phyloP scores from a whole-genome alignment of 2,113 vertebrate species.

The Buteo buteo region DNA sequence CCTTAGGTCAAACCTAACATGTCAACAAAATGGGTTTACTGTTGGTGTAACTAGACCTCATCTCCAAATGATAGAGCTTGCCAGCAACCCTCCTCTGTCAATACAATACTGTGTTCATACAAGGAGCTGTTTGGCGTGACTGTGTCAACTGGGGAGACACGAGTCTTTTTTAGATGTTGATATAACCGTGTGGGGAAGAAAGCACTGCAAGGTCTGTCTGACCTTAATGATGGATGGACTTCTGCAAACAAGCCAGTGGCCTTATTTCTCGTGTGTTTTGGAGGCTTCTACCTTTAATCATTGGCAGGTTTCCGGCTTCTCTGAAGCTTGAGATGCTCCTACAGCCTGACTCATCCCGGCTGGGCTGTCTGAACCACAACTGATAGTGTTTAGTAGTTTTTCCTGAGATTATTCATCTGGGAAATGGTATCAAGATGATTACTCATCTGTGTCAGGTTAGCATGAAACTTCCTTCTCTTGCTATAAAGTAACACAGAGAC shows the following conservation, averaged over 20 bases:
- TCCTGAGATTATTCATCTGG: constrained; percentile 61
- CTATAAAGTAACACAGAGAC: not conserved
- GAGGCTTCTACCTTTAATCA: constrained; percentile 34
- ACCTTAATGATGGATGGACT: not conserved
- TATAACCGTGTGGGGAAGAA: not conserved
- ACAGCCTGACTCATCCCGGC: constrained; percentile 12
- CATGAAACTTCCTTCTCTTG: not conserved
- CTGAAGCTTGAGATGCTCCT: constrained; percentile 10
- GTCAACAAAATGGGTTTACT: not conserved
- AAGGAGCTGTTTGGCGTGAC: not conserved
- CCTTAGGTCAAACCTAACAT: constrained; percentile 29
- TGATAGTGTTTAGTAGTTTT: constrained; percentile 57
- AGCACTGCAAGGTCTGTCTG: not conserved
- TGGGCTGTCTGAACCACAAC: constrained; percentile 5
- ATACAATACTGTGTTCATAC: not conserved
- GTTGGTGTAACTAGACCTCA: constrained; percentile 12
- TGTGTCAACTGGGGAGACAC: not conserved
- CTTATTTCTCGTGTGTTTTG: not conserved
- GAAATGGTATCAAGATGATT: constrained; percentile 53
- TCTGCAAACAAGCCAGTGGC: constrained; percentile 8
- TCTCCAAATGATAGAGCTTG: not conserved
- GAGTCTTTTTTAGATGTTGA: not conserved
- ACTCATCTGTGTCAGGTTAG: constrained; percentile 10
- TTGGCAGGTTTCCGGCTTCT: constrained; percentile 1
- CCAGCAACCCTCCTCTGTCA: not conserved